A percentile compares a stretch with the other conserved stretches of the same genome.
Evolutionary conservation across 1,140 invertebrate species (phyloP).

Genomic region (Drosophila nannoptera): DNA sequence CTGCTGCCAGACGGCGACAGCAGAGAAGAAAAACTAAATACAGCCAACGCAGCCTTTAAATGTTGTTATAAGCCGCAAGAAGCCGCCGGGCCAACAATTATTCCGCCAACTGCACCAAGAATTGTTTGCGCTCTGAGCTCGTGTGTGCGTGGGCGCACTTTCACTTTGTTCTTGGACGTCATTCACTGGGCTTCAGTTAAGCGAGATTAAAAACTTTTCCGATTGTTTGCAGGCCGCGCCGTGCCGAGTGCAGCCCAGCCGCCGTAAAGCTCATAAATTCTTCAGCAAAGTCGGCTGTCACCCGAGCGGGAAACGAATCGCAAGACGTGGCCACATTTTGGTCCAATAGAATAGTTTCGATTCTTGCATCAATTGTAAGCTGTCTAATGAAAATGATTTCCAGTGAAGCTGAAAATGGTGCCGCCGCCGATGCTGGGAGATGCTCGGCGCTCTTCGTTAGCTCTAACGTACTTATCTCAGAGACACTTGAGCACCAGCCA

Average conservation of each 20-base stretch:
- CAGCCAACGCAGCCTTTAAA: slow-evolving; percentile 61
- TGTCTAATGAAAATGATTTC: no score
- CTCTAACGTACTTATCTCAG: slow-evolving; percentile 6
- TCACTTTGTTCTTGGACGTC: no score
- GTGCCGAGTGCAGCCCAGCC: no score
- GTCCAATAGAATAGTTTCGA: no score
- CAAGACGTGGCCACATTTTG: no score
- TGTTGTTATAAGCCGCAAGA: slow-evolving; percentile 55
- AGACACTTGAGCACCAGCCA: slow-evolving; percentile 40
- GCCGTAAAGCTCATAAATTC: no score
- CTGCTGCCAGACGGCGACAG: slow-evolving; percentile 22
- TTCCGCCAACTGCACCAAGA: slow-evolving; percentile 33
- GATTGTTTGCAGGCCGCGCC: not conserved
- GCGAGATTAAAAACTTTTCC: not conserved
- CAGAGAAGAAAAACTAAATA: slow-evolving; percentile 60
- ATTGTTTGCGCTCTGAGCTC: slow-evolving; percentile 7
- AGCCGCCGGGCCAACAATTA: slow-evolving; percentile 46
- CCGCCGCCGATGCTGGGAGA: not conserved
- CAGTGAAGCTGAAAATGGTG: no score
- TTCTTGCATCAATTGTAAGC: no score
- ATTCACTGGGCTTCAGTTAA: not conserved
- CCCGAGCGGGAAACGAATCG: no score
- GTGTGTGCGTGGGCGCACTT: not conserved
- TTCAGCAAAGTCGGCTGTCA: no score
- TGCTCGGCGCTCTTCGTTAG: slow-evolving; percentile 2